These are phyloP conservation scores for Glaucopsyche alexis DNA, from an alignment of 2,888 invertebrate species.

Conservation along the genomic window DNA sequence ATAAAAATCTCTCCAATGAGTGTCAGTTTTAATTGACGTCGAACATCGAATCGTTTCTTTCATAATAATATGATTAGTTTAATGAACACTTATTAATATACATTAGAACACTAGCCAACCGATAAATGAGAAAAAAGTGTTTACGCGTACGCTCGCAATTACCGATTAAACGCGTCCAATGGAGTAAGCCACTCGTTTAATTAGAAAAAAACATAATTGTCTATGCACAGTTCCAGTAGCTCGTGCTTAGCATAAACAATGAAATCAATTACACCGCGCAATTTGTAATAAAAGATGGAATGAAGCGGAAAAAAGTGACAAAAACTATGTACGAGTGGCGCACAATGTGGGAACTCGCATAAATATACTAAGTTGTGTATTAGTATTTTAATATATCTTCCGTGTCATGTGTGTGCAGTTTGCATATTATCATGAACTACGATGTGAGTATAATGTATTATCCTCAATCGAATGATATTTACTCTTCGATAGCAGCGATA, in stretches of 20 bases:
- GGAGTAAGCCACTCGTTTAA: slow-evolving; percentile 32
- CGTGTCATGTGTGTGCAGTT: not conserved
- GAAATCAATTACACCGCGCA: slow-evolving; percentile 42
- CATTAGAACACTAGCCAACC: slow-evolving; percentile 21
- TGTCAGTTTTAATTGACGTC: slow-evolving; percentile 17
- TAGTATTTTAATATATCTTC: slow-evolving; percentile 43
- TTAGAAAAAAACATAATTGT: slow-evolving; percentile 37
- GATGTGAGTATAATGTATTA: not conserved
- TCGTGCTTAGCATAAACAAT: slow-evolving; percentile 38
- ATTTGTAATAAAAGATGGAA: slow-evolving; percentile 39
- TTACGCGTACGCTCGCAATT: slow-evolving; percentile 20
- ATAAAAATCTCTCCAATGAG: slow-evolving; percentile 19
- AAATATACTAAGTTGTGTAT: slow-evolving; percentile 44
- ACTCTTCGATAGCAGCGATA: not conserved
- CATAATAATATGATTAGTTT: slow-evolving; percentile 12
- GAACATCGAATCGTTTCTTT: slow-evolving; percentile 15
- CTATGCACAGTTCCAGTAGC: slow-evolving; percentile 36
- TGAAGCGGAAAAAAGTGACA: slow-evolving; percentile 40
- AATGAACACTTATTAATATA: slow-evolving; percentile 17
- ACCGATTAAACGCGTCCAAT: slow-evolving; percentile 26
- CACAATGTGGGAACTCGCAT: slow-evolving; percentile 47
- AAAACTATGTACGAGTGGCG: slow-evolving; percentile 49
- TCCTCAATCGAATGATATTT: slow-evolving; percentile 4
- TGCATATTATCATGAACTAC: slow-evolving; percentile 4
- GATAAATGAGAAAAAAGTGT: slow-evolving; percentile 19